Conservation (phyloP, 2,888 invertebrate genomes). For the Leucoptera coffeella region DNA sequence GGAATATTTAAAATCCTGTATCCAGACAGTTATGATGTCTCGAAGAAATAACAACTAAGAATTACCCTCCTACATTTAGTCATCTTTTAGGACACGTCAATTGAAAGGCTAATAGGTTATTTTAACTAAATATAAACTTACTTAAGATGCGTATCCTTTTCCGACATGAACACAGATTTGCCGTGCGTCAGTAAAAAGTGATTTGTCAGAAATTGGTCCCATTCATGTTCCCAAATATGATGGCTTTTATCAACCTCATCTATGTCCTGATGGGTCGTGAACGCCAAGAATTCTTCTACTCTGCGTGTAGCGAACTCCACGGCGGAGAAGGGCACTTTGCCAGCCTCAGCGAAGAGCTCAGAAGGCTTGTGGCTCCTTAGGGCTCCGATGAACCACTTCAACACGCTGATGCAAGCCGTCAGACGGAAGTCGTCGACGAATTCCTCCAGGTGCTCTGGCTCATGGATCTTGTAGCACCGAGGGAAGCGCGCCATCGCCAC, state of each 20-base stretch:
- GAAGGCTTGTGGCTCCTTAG: conserved; percentile 46
- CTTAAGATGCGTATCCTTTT: no score
- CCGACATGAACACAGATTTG: conserved; percentile 47
- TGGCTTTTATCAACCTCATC: conserved; percentile 60
- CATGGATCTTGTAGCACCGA: conserved; percentile 78
- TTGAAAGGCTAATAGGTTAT: no score
- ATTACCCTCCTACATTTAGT: no score
- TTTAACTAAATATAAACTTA: no score
- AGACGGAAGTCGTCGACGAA: conserved; percentile 86
- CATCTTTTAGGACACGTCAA: no score
- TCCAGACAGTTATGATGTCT: no score
- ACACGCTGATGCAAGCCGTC: conserved; percentile 78
- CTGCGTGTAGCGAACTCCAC: conserved; percentile 79
- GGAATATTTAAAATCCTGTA: no score
- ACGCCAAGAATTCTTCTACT: conserved; percentile 69
- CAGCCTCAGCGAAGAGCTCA: conserved; percentile 46
- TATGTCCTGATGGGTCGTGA: conserved; percentile 68
- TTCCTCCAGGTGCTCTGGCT: conserved; percentile 73
- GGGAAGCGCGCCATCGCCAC: conserved; percentile 78
- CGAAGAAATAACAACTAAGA: no score
- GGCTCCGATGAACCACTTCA: conserved; percentile 69
- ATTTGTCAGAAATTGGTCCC: conserved; percentile 78
- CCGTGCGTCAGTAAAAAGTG: conserved; percentile 63
- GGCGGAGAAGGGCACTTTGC: conserved; percentile 67
- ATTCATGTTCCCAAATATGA: conserved; percentile 76